A percentile compares a stretch with the other conserved stretches of the same genome.
Conservation (phyloP, 35 echinoderm and acorn worm species). For the Patiria miniata region DNA sequence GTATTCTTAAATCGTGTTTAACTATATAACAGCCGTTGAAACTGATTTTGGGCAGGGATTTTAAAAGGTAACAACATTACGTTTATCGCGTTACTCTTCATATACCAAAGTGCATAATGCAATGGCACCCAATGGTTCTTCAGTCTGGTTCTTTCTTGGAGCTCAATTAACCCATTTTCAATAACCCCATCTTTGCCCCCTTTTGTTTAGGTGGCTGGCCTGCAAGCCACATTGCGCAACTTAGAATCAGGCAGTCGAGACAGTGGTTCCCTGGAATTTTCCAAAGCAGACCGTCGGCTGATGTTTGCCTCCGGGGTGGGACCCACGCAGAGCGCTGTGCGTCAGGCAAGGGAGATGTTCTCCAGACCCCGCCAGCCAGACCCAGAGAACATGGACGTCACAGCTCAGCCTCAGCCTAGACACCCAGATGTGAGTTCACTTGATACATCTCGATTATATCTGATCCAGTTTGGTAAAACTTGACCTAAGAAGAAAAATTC, state of each 20-base stretch:
- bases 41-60: too few relatives aligned
- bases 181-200: background rate
- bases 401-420: constrained; percentile 67
- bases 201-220: constrained; percentile 78
- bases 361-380: constrained; percentile 30
- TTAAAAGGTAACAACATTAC: too few relatives aligned
- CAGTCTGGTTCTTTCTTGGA: background rate
- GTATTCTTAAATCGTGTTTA: too few relatives aligned
- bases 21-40: too few relatives aligned
- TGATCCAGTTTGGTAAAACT: too few relatives aligned
- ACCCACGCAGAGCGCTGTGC: constrained; percentile 78
- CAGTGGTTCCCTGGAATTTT: constrained; percentile 50
- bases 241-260: constrained; percentile 58
- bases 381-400: constrained; percentile 75
- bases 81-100: too few relatives aligned
- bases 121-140: too few relatives aligned
- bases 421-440: constrained; percentile 76
- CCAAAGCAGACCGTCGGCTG: constrained; percentile 74
- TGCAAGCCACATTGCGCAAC: constrained; percentile 92
- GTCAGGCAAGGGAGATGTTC: constrained; percentile 58
- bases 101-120: too few relatives aligned
- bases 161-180: background rate
- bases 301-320: constrained; percentile 86
- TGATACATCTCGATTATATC: too few relatives aligned
- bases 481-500: too few relatives aligned